Base-by-base conservation (phyloP, 2,888 invertebrate species). In the Rugalucina vietnamica region DNA sequence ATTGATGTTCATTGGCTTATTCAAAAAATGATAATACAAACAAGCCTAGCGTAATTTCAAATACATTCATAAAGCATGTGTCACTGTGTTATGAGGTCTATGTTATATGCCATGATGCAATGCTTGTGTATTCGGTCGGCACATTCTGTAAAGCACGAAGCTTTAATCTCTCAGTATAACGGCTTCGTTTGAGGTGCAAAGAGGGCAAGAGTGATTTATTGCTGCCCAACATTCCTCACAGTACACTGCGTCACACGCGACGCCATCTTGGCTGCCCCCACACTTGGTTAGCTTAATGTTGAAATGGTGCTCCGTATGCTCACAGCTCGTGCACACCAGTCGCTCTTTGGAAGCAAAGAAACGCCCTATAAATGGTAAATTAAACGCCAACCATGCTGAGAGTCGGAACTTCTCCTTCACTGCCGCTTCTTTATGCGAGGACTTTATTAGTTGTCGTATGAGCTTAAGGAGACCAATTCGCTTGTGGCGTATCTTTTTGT, bases 401-500 rank as follows among this genome's bases (percentile, higher is more conserved):
- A 88, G 73, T 5, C 83, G 76, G 18, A 88, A 79, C 18, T 79
- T 80, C n/a, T 88, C 81, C 12, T 85, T 85, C 0, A 89, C 78
- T 10, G 77, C 77, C 21, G 78, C 65, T 57, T 88, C 87, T 49
- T 88, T 90, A 34, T 82, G 81, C 12, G 84, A 36, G 8, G 87
- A 83, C 10, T 81, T 79, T 10, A 90, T 79, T 36, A 85, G 85
- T 21, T 90, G 84, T 21, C 84, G 86, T 10, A 90, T 27, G 70
- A 86, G 87, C 39, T 81, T 84, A 4, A 87, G 65, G n/a, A 90
- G 76, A 1, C 88, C 86, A 37, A 86, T 79, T 32, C 90, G 82
- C 37, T 82, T 86, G 75, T 87, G 86, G 24, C 87, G 82, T 29
- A 90, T 89, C 49, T 86, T 86, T 79, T 89, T 88, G 43, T 90